Base-by-base conservation (phyloP, 2,888 invertebrate species). In the Caenorhabditis sp. region DNA sequence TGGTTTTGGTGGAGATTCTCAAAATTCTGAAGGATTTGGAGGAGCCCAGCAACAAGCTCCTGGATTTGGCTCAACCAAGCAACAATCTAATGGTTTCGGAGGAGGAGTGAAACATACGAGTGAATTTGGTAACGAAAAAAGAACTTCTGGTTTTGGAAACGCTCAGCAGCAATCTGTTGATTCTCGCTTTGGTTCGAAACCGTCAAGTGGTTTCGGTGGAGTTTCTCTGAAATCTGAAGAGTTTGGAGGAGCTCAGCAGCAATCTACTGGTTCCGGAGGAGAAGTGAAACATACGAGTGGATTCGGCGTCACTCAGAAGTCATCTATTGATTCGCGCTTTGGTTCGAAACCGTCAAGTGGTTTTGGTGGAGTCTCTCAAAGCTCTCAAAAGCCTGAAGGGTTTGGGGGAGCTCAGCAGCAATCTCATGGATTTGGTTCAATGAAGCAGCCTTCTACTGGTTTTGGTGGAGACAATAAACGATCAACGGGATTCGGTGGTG, bases 241-340 rank as follows among this genome's bases (percentile, higher is more conserved):
- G n/a, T n/a, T n/a, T n/a, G n/a, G n/a, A n/a, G n/a, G n/a, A n/a
- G n/a, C n/a, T n/a, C n/a, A n/a, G n/a, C n/a, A n/a, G 56, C 9
- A 56, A 18, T 32, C 56, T 1, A 32, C 56, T n/a, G 56, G 56
- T 32, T 56, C 32, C 26, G 56, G 56, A 32, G 56, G 32, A 4
- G 32, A 15, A 13, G 11, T 11, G n/a, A 55, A 11, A 2, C 55
- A 9, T 9, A 24, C 15, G 3, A 44, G 44, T n/a, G 15, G 44
- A 44, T 44, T 44, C 32, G 32, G 32, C n/a, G n/a, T n/a, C n/a
- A n/a, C n/a, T n/a, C n/a, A n/a, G n/a, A 28, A 28, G 22, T 15
- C 24, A 24, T 1, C 55, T n/a, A n/a, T n/a, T n/a, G n/a, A n/a
- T n/a, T n/a, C n/a, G n/a, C n/a, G n/a, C n/a, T n/a, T n/a, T 6